These are phyloP conservation scores for Cebidichthys violaceus DNA, from an alignment of 2,113 vertebrate species.

Conservation along the genomic window DNA sequence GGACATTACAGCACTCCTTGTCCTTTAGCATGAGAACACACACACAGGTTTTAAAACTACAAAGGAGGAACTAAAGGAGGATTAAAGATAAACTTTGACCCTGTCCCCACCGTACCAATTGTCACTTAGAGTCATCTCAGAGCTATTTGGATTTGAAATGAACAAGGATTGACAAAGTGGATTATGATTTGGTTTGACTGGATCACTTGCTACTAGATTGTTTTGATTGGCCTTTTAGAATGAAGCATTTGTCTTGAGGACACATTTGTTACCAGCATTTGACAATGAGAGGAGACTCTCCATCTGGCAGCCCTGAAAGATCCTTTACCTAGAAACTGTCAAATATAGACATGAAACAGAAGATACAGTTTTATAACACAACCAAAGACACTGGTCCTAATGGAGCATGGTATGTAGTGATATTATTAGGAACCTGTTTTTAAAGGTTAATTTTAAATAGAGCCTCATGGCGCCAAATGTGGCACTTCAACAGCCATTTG, in stretches of 20 bases:
- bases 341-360: conserved; percentile 28
- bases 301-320: conserved; percentile 51
- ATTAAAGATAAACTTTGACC: neutral
- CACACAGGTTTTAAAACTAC: neutral
- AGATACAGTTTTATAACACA: neutral
- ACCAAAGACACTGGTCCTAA: neutral
- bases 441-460: neutral
- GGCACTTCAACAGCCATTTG: neutral
- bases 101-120: neutral
- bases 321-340: conserved; percentile 65
- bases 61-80: neutral
- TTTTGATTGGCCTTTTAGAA: conserved; percentile 46
- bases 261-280: conserved; percentile 65
- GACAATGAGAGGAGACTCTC: conserved; percentile 42
- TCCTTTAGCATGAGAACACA: neutral
- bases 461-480: neutral
- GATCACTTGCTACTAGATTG: conserved; percentile 1
- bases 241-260: conserved; percentile 4
- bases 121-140: neutral
- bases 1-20: neutral
- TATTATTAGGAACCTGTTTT: neutral
- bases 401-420: neutral
- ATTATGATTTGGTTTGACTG: neutral
- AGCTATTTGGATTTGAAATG: neutral
- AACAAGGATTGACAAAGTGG: conserved; percentile 9